Conservation (phyloP, 2,797 vertebrate species). For the Eupleurogrammus muticus region DNA sequence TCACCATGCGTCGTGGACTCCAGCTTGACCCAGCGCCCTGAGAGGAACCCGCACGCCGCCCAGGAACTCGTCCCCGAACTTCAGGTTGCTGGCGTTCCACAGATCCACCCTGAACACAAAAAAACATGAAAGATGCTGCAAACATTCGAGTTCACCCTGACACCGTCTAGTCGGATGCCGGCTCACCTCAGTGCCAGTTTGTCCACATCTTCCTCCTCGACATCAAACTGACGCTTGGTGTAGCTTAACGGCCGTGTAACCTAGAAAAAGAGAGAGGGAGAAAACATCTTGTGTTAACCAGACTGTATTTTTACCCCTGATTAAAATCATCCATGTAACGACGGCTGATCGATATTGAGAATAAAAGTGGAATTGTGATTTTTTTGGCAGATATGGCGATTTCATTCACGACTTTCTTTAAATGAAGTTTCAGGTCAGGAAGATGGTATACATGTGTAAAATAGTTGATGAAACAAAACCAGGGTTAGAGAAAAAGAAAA, state of each 20-base stretch:
- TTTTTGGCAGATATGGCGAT: no score
- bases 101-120: constrained; percentile 90
- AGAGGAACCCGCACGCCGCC: constrained; percentile 94
- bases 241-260: constrained; percentile 95
- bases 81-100: constrained; percentile 98
- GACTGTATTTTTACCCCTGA: neutral
- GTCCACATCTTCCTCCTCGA: constrained; percentile 98
- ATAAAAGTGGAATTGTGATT: no score
- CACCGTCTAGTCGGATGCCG: neutral
- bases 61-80: constrained; percentile 98
- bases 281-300: neutral
- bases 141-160: neutral
- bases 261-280: constrained; percentile 70
- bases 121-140: neutral
- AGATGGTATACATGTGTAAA: no score
- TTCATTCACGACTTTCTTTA: no score
- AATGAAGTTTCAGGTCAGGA: no score
- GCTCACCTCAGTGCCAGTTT: constrained; percentile 95
- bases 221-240: constrained; percentile 96
- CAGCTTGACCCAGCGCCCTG: constrained; percentile 90
- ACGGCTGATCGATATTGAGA: neutral
- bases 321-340: neutral
- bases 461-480: no score
- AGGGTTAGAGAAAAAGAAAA: no score
- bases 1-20: constrained; percentile 95